Base-by-base conservation (phyloP, 2,888 invertebrate genomes). In the Drosophila paranaensis region DNA sequence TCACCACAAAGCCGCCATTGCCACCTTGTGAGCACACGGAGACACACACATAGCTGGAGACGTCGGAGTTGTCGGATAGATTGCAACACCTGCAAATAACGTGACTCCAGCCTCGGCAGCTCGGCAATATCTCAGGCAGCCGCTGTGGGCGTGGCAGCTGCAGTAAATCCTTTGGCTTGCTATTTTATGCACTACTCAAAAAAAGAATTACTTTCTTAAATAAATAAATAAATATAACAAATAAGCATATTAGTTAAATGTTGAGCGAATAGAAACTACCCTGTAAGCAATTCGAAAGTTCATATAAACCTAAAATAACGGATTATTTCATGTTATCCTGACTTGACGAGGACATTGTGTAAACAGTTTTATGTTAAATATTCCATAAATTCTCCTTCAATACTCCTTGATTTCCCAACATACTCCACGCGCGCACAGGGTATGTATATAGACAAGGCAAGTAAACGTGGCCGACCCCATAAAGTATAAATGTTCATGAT, bases 51-150 rank as follows among this genome's bases (percentile, higher is more conserved):
- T 42, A 60, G 53, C 55, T 77, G 71, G 61, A 71, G 56, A 56
- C 56, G 55, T 58, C 63, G 72, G 78, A 77, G 66, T 72, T 65
- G 70, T 70, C 71, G 88, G 79, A 85, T 90, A 89, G 82, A 91
- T 83, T 88, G 86, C 90, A 85, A 81, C 90, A 88, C 90, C 86
- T 89, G 91, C 90, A 91, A 85, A 90, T 90, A 88, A 89, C 90
- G 88, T 86, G 82, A 77, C 85, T 88, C 87, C 80, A 81, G 86
- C 90, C 16, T 86, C 72, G 61, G 81, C 79, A 57, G 64, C 70
- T 39, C 62, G 40, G 71, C 72, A 70, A 73, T 82, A 77, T 71
- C 67, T 61, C 57, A 51, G 76, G 37, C 40, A 57, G 57, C 8
- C 37, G 51, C 8, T 45, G 53, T 30, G 64, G 85, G 88, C 82